Evolutionary conservation across 2,888 invertebrate genomes (phyloP).

Genomic region (Melanchra persicariae): DNA sequence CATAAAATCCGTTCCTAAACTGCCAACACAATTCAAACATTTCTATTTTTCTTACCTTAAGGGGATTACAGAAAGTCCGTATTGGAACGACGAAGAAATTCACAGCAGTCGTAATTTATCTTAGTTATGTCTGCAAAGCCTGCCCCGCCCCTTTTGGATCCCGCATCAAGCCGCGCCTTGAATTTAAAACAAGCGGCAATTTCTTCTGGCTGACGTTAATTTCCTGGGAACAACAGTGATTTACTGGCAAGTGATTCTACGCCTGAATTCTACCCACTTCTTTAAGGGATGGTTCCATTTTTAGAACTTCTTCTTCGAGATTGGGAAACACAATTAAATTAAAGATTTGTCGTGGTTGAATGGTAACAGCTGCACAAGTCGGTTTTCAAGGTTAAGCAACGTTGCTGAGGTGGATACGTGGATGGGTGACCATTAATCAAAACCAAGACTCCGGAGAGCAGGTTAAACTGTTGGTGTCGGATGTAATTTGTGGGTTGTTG

Average conservation of each 20-base stretch:
- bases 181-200: conserved; percentile 81
- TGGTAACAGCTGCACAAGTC: too few species aligned
- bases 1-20: conserved; percentile 12
- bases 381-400: neutral
- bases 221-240: conserved; percentile 82
- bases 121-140: conserved; percentile 83
- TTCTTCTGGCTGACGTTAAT: conserved; percentile 79
- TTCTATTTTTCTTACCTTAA: conserved; percentile 78
- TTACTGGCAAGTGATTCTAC: conserved; percentile 77
- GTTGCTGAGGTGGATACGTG: neutral
- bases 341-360: neutral
- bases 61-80: conserved; percentile 74
- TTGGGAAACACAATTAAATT: conserved; percentile 21
- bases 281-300: conserved; percentile 43
- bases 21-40: conserved; percentile 56
- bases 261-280: conserved; percentile 36
- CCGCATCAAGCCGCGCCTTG: conserved; percentile 75
- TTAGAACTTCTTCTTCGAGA: conserved; percentile 24
- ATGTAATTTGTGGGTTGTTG: too few species aligned
- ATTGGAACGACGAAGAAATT: conserved; percentile 71
- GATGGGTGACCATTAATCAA: neutral
- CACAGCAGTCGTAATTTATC: conserved; percentile 84
- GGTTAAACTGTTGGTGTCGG: neutral
- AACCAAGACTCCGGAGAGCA: neutral
- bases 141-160: conserved; percentile 87